These are phyloP conservation scores for Centropyge bicolor DNA, from an alignment of 2,797 vertebrate species.

Conservation along the genomic window DNA sequence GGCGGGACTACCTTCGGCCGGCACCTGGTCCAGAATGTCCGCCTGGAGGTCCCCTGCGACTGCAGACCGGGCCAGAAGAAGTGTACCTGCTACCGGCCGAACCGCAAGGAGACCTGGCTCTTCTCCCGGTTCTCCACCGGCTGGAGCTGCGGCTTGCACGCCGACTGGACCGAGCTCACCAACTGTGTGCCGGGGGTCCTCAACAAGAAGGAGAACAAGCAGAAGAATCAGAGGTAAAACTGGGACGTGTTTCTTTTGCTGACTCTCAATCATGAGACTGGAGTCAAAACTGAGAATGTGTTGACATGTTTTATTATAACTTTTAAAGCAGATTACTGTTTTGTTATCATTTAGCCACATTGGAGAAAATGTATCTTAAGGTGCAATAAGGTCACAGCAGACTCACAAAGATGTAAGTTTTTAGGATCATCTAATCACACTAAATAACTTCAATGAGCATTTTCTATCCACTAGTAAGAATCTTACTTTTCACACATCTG, in stretches of 20 bases:
- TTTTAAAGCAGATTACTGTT: constrained; percentile 1
- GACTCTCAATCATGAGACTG: neutral
- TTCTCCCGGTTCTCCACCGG: constrained; percentile 99
- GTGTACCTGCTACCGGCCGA: constrained; percentile 99
- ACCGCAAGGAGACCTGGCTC: constrained; percentile 98
- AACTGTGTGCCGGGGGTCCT: constrained; percentile 98
- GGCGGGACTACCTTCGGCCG: constrained; percentile 98
- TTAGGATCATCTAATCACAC: neutral
- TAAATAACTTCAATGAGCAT: neutral
- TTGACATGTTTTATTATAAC: neutral
- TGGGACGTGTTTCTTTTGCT: neutral
- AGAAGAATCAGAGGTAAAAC: constrained; percentile 83
- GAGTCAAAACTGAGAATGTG: neutral
- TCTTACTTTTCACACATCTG: neutral
- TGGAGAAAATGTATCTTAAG: neutral
- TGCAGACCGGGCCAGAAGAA: constrained; percentile 99
- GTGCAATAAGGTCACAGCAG: constrained; percentile 10
- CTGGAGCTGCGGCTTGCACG: constrained; percentile 99
- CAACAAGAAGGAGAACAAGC: constrained; percentile 92
- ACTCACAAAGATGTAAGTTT: neutral
- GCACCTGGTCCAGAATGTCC: constrained; percentile 98
- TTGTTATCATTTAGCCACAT: neutral
- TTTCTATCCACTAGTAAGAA: neutral
- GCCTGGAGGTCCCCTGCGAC: constrained; percentile 97
- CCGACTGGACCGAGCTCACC: constrained; percentile 99